Percentiles rank a stretch among this genome's conserved stretches.
Conservation (phyloP, 2,113 vertebrate genomes). For the Orientallactaga bullata region DNA sequence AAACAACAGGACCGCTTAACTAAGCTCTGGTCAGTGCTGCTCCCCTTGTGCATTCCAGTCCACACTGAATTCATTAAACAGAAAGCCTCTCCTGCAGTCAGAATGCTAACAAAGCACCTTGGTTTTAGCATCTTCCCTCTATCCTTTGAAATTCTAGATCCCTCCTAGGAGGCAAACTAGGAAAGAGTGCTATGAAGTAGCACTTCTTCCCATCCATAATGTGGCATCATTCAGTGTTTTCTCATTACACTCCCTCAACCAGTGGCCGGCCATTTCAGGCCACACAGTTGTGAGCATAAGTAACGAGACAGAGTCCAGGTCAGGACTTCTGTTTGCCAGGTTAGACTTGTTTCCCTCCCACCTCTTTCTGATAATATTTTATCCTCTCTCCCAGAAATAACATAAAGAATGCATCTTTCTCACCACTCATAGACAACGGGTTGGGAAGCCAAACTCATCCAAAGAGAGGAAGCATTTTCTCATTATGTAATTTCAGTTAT, state of each 20-base stretch:
- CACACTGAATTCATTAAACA: slow-evolving; percentile 60
- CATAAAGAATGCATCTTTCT: slow-evolving; percentile 1
- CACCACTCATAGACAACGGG: not conserved
- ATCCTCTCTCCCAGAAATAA: slow-evolving; percentile 18
- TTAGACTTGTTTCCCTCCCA: slow-evolving; percentile 54
- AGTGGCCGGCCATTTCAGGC: slow-evolving; percentile 1
- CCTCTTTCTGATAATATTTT: slow-evolving; percentile 62
- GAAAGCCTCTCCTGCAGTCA: not conserved
- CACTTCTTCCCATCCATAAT: not conserved
- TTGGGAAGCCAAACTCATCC: not conserved
- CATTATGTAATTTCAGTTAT: slow-evolving; percentile 39
- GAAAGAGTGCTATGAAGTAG: slow-evolving; percentile 9
- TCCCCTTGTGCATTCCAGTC: not conserved
- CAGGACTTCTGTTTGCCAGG: slow-evolving; percentile 57
- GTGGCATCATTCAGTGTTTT: not conserved
- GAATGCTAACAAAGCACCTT: not conserved
- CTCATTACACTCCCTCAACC: no score
- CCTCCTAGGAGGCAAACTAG: slow-evolving; percentile 15
- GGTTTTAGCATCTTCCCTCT: not conserved
- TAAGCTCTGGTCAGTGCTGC: not conserved
- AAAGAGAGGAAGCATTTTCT: not conserved
- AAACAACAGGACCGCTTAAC: not conserved
- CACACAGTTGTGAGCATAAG: slow-evolving; percentile 30
- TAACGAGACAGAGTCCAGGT: slow-evolving; percentile 30
- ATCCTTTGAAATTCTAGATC: not conserved